A percentile compares a stretch with the other conserved stretches of the same genome.
phyloP scores from a whole-genome alignment of 2,113 vertebrate species.

The Carassius carassius region DNA sequence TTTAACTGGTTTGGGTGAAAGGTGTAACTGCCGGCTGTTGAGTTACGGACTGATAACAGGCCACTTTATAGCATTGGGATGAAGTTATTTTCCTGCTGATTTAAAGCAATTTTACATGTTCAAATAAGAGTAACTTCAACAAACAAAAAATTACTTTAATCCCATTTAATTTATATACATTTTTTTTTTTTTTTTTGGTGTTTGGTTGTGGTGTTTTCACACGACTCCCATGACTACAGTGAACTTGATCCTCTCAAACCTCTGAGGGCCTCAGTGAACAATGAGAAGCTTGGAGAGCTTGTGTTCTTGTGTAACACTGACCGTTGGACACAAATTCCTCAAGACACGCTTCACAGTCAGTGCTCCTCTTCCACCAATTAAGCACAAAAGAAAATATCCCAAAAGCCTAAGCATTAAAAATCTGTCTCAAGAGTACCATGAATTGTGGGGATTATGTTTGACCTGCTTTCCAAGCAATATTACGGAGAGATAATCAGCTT shows the following conservation, averaged over 20 bases:
- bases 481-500: not conserved
- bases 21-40: conserved; percentile 5
- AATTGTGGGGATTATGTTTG: conserved; percentile 9
- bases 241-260: conserved; percentile 47
- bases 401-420: conserved; percentile 4
- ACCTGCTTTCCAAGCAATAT: conserved; percentile 1
- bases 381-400: conserved; percentile 5
- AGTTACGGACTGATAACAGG: not conserved
- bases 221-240: conserved; percentile 34
- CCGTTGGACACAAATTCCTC: conserved; percentile 10
- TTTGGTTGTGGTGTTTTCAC: conserved; percentile 36
- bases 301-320: conserved; percentile 40
- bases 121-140: not conserved
- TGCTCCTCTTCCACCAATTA: conserved; percentile 26
- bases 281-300: conserved; percentile 18
- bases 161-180: no score
- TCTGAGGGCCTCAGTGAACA: conserved; percentile 22
- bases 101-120: not conserved
- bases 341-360: conserved; percentile 20
- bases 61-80: not conserved
- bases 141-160: no score
- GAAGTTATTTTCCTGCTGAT: not conserved
- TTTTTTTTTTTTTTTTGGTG: not conserved
- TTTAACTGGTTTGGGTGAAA: conserved; percentile 31
- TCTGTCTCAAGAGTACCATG: not conserved